Base-by-base conservation (phyloP, 1,140 invertebrate genomes). In the Penaeus japonicus region DNA sequence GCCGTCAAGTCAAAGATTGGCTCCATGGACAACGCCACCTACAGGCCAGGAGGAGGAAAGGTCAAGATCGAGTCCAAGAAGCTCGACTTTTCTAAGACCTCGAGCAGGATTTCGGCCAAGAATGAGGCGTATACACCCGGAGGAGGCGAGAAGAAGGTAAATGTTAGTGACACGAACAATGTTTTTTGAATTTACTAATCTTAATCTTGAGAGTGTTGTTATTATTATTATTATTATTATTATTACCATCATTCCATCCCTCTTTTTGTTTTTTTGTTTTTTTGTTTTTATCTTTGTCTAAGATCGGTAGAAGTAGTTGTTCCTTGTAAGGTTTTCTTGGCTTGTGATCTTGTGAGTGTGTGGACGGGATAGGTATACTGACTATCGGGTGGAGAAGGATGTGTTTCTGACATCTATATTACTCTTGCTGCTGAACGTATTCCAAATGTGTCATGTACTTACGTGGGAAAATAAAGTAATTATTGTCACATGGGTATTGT, bases 1-100 rank as follows among this genome's bases (percentile, higher is more conserved):
- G 95, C 96, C 79, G 96, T 98, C 2, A 95, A 95, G 92, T 98
- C 97, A 22, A 99, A 98, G 94, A 97, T 99, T 90, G 98, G 98
- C 10, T 99, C 98, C 3, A 93, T 99, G 91, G 95, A 97, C n/a
- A 99, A 99, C 92, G 94, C 97, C 0, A 95, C 94, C 75, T 96
- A 99, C 92, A 54, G 92, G 81, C 93, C 94, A 2, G 96, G 97
- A 27, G 98, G 97, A 62, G 97, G 97, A 47, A 96, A 97, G 91
- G 94, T 98, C 20, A 98, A 97, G 94, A 97, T 98, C 89, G 96
- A 97, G 92, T 95, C 95, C 84, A 95, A 96, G 91, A 98, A 98
- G 93, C 92, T 98, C 15, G 96, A 98, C 90, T 97, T 97, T 90
- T 94, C 94, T 88, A 96, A 96, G 91, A 96, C 96, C 0, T 94